A percentile compares a stretch with the other conserved stretches of the same genome.
phyloP scores from a whole-genome alignment of 2,113 vertebrate species.

The Burhinus bistriatus region DNA sequence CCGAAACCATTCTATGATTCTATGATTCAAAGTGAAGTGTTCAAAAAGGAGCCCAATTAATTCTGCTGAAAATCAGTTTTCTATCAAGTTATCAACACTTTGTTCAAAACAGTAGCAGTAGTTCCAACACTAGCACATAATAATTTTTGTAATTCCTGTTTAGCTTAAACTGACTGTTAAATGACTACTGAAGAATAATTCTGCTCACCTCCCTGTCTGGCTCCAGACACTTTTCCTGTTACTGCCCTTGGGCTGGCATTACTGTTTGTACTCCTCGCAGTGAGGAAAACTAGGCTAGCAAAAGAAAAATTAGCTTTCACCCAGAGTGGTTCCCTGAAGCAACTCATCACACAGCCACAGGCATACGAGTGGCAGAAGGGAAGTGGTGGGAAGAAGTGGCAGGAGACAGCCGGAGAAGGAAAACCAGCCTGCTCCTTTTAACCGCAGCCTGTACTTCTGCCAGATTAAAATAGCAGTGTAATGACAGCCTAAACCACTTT shows the following conservation, averaged over 20 bases:
- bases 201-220: background rate
- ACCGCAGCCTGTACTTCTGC: background rate
- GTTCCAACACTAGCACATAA: background rate
- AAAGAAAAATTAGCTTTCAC: background rate
- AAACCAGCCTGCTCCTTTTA: background rate
- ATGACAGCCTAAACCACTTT: background rate
- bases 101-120: background rate
- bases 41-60: background rate
- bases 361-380: background rate
- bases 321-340: background rate
- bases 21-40: background rate
- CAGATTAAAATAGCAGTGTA: background rate
- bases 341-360: background rate
- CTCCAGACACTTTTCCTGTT: background rate
- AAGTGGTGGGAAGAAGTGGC: background rate
- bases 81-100: background rate
- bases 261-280: background rate
- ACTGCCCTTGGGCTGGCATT: background rate
- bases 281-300: background rate
- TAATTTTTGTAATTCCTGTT: background rate
- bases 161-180: background rate
- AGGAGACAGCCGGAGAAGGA: background rate
- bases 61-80: background rate
- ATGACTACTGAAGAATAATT: background rate
- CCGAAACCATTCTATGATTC: background rate